These are phyloP conservation scores for Trachelus tabidus DNA, from an alignment of 2,888 invertebrate species.

Conservation along the genomic window DNA sequence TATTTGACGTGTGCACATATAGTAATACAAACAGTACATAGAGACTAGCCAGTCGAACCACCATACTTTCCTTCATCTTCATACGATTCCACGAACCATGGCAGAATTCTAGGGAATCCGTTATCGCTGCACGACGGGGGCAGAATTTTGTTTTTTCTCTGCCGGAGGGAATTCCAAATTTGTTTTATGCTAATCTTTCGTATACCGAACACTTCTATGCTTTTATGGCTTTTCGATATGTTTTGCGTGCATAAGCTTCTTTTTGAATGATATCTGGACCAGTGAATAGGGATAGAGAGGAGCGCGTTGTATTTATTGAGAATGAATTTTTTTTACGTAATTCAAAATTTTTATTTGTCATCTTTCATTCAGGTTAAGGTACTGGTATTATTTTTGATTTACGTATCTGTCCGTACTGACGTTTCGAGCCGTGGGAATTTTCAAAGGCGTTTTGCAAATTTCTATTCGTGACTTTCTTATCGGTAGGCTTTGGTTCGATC, in stretches of 20 bases:
- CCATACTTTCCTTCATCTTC: neutral
- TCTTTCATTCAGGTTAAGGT: no score
- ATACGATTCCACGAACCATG: neutral
- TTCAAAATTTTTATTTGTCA: no score
- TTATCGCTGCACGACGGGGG: conserved; percentile 10
- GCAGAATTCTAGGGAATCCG: neutral
- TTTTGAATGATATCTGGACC: neutral
- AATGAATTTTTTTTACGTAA: no score
- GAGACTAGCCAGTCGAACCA: neutral
- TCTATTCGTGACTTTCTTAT: neutral
- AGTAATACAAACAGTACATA: neutral
- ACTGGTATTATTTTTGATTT: no score
- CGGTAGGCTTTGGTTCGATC: neutral
- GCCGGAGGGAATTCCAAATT: conserved; percentile 18
- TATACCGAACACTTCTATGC: neutral
- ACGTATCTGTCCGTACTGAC: no score
- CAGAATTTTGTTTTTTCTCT: neutral
- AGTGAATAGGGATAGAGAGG: no score
- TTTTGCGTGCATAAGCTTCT: neutral
- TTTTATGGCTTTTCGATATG: neutral
- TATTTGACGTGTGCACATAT: neutral
- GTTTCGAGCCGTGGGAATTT: neutral
- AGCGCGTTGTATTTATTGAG: neutral
- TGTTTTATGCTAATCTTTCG: conserved; percentile 20
- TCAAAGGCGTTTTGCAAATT: neutral